Base-by-base conservation (phyloP, 2,888 invertebrate species). In the Platypus cylindrus region DNA sequence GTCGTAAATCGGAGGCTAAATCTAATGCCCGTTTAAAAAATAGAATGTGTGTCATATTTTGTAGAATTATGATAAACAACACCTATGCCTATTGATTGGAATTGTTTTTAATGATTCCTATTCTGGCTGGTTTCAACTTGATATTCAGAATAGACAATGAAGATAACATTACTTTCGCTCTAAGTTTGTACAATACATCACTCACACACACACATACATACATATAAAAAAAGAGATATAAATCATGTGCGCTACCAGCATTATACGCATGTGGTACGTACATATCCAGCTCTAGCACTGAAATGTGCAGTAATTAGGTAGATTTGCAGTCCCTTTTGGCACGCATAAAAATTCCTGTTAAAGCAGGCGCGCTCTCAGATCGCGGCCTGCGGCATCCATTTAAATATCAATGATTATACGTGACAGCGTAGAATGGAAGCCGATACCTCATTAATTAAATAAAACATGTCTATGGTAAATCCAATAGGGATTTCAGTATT, bases 361-460 rank as follows among this genome's bases (percentile, higher is more conserved):
- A 33, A 36, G 36, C 43, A 42, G 41, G 43, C 48, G 45, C 45
- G 45, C 42, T 46, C 40, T 41, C 45, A 41, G 45, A 41, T 39
- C 44, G 37, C 43, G 36, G 34, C 34, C 37, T 36, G 37, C 39
- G 34, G 46, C 46, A 38, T 37, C 51, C 49, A 51, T 54, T 54
- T 52, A 52, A 52, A 52, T 53, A 55, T 53, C 50, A 50, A 49
- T 48, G 51, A 53, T 50, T 48, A 48, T 48, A 48, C 51, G 49
- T 47, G 48, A 48, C 45, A 49, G 49, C 52, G 50, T 49, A 48
- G 46, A 50, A 50, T 48, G 43, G 51, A 44, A 48, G 46, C 51
- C 50, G 53, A 48, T 53, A 51, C 52, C 50, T 54, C 55, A 51
- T 56, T 56, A 57, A 56, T 57, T 57, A 56, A 55, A 51, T 55